A percentile compares a stretch with the other conserved stretches of the same genome.
These are phyloP conservation scores for Scaptomyza tumidula DNA, from an alignment of 2,888 invertebrate species.

Conservation along the genomic window DNA sequence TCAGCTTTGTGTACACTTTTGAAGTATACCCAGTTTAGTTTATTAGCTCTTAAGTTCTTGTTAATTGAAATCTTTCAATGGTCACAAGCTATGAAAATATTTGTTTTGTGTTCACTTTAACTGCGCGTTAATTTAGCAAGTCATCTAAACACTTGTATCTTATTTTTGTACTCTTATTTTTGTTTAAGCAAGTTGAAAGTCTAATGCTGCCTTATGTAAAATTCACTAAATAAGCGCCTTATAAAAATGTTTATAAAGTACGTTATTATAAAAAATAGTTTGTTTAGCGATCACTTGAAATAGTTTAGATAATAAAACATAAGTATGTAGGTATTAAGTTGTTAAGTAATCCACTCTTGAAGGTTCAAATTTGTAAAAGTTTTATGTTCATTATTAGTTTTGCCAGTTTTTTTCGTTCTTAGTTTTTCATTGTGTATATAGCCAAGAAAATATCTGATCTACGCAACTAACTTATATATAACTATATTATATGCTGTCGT, in stretches of 20 bases:
- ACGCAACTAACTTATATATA: conserved; percentile 35
- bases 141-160: background rate
- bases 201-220: conserved; percentile 79
- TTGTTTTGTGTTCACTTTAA: too few relatives aligned
- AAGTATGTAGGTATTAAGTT: conserved; percentile 10
- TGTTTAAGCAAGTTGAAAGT: conserved; percentile 35
- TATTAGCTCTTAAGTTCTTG: conserved; percentile 10
- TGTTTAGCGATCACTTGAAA: conserved; percentile 14
- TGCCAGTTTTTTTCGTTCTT: conserved; percentile 1
- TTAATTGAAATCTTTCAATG: conserved; percentile 8
- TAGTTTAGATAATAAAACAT: conserved; percentile 9
- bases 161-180: conserved; percentile 41
- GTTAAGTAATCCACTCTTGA: conserved; percentile 7
- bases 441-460: conserved; percentile 33
- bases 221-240: conserved; percentile 60
- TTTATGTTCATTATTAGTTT: conserved; percentile 7
- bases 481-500: conserved; percentile 51
- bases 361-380: conserved; percentile 13
- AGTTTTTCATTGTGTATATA: conserved; percentile 48
- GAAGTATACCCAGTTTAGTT: conserved; percentile 34
- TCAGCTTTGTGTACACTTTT: conserved; percentile 57
- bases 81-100: background rate
- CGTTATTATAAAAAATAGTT: conserved; percentile 5
- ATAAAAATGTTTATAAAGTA: conserved; percentile 8
- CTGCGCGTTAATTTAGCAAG: conserved; percentile 1